A percentile compares a stretch with the other conserved stretches of the same genome.
These are phyloP conservation scores for Philotrypesis tridentata DNA, from an alignment of 1,140 invertebrate genomes.

Conservation along the genomic window DNA sequence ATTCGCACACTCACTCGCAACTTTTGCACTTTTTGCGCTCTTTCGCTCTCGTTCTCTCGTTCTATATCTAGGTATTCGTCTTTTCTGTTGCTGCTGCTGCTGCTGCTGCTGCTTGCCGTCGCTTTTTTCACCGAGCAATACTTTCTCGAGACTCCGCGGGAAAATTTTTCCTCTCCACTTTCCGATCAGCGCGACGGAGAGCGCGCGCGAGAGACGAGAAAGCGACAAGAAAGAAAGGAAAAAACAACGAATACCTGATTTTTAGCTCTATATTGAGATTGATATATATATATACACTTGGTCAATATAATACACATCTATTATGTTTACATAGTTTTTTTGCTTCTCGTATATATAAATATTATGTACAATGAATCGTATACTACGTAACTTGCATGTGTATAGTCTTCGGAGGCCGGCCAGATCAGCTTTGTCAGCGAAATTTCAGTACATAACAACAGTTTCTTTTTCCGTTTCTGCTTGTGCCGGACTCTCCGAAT, in stretches of 20 bases:
- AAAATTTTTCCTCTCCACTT: not conserved
- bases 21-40: constrained; percentile 16
- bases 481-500: not conserved
- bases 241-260: constrained; percentile 17
- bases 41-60: not conserved
- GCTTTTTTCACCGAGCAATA: constrained; percentile 13
- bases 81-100: constrained; percentile 1
- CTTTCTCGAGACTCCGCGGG: constrained; percentile 17
- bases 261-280: constrained; percentile 23
- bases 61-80: not conserved
- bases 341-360: constrained; percentile 48
- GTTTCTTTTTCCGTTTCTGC: too few relatives aligned
- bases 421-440: not conserved
- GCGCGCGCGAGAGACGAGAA: not conserved
- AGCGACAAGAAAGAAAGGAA: constrained; percentile 1
- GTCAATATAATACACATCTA: constrained; percentile 48
- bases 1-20: constrained; percentile 22
- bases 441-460: not conserved
- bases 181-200: not conserved
- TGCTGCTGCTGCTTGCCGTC: constrained; percentile 2
- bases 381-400: constrained; percentile 50
- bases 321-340: constrained; percentile 45
- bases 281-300: constrained; percentile 45
- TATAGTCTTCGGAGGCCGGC: constrained; percentile 27
- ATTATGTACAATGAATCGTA: constrained; percentile 55